Evolutionary conservation across 1,140 invertebrate species (phyloP).

Genomic region (Teleogryllus occipitalis): DNA sequence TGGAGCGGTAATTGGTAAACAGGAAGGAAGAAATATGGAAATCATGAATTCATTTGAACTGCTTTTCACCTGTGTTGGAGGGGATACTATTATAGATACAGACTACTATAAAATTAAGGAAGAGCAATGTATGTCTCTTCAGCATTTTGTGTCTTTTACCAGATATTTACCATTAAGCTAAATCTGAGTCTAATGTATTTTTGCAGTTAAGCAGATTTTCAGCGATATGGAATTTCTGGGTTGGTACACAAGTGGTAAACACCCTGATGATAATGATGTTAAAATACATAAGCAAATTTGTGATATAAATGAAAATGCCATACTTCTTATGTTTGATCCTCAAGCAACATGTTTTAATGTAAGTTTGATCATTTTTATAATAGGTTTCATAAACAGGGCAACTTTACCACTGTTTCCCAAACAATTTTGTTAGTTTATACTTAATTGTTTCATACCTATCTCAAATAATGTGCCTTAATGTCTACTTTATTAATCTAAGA

Average conservation of each 20-base stretch:
- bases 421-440: neutral
- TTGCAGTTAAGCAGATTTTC: constrained; percentile 80
- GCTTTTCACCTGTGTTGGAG: constrained; percentile 65
- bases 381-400: too few species aligned
- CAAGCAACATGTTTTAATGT: constrained; percentile 77
- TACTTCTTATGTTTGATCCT: constrained; percentile 89
- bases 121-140: constrained; percentile 72
- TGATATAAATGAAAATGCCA: constrained; percentile 92
- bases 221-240: constrained; percentile 96
- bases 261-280: constrained; percentile 77
- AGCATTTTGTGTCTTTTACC: neutral
- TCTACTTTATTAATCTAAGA: too few species aligned
- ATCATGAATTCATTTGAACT: constrained; percentile 98
- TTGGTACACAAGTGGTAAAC: constrained; percentile 95
- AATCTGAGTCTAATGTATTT: constrained; percentile 27
- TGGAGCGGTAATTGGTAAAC: constrained; percentile 94
- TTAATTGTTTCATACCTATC: neutral
- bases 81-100: constrained; percentile 80
- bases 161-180: neutral
- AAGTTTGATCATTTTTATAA: too few species aligned
- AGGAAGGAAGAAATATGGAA: constrained; percentile 92
- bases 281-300: constrained; percentile 92
- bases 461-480: neutral
- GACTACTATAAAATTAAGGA: constrained; percentile 95
- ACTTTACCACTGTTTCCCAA: too few species aligned